Conservation (phyloP, 2,888 invertebrate genomes). For the Quadroppia sp. region DNA sequence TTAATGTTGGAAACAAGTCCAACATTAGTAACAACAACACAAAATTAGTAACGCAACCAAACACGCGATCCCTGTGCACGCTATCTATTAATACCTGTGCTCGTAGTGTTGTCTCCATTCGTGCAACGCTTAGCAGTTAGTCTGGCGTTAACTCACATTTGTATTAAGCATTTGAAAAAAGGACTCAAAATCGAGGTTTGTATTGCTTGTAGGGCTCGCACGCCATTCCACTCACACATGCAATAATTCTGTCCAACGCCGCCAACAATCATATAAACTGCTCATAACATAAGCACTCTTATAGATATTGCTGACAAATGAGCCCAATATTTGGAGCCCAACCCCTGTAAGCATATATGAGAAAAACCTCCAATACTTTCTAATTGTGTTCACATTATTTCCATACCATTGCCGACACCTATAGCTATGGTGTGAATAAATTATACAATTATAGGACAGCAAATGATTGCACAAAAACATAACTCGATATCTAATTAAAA, state of each 20-base stretch:
- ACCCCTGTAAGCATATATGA: not conserved
- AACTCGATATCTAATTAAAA: not conserved
- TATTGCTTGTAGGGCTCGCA: not conserved
- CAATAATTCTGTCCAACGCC: not conserved
- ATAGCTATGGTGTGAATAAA: constrained; percentile 21
- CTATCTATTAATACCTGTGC: constrained; percentile 10
- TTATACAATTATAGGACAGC: constrained; percentile 15
- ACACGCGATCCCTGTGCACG: constrained; percentile 23
- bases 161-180: constrained; percentile 10
- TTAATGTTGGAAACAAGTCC: constrained; percentile 28
- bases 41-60: constrained; percentile 27
- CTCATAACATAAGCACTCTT: not conserved
- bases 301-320: constrained; percentile 32
- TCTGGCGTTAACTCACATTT: constrained; percentile 25
- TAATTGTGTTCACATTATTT: constrained; percentile 1
- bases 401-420: not conserved
- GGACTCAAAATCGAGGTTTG: not conserved
- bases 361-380: not conserved
- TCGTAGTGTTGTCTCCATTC: constrained; percentile 18
- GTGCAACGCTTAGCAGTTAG: constrained; percentile 10
- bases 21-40: constrained; percentile 36
- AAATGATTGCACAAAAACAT: not conserved
- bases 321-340: constrained; percentile 4
- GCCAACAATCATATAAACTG: not conserved
- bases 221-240: not conserved